Conservation (phyloP, 2,888 invertebrate species). For the Lutraria lutraria region DNA sequence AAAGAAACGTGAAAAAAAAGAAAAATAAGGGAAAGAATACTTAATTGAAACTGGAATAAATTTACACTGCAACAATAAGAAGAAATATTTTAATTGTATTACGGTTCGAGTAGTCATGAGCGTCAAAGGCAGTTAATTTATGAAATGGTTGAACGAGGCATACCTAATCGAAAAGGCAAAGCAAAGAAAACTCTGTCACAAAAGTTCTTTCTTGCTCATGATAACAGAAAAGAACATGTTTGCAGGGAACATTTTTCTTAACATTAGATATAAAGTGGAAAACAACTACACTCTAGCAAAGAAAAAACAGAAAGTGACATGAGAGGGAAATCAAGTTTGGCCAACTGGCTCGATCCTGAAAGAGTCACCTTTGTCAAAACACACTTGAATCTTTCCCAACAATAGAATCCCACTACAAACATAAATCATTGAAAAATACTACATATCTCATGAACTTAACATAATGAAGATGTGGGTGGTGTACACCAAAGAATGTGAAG, state of each 20-base stretch:
- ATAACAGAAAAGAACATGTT: slow-evolving; percentile 56
- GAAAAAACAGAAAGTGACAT: slow-evolving; percentile 41
- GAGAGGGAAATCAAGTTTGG: slow-evolving; percentile 39
- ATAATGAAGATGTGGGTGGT: slow-evolving; percentile 34
- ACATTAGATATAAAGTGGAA: slow-evolving; percentile 60
- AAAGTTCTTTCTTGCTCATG: slow-evolving; percentile 31
- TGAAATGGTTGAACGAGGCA: slow-evolving; percentile 47
- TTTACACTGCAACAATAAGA: too few species aligned
- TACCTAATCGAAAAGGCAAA: slow-evolving; percentile 34
- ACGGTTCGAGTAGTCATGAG: slow-evolving; percentile 53
- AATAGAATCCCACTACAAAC: too few species aligned
- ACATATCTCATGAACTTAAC: too few species aligned
- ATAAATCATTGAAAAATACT: too few species aligned
- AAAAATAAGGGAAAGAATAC: too few species aligned
- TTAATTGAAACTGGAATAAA: too few species aligned
- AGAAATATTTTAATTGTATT: slow-evolving; percentile 51
- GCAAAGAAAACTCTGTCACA: too few species aligned
- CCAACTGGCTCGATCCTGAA: slow-evolving; percentile 44
- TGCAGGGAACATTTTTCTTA: slow-evolving; percentile 58
- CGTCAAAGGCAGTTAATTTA: slow-evolving; percentile 60
- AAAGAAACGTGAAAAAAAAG: too few species aligned
- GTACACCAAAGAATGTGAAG: slow-evolving; percentile 43
- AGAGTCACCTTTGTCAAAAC: slow-evolving; percentile 26
- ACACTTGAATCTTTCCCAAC: too few species aligned
- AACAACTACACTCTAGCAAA: slow-evolving; percentile 46